phyloP scores from a whole-genome alignment of 2,113 vertebrate species.

The Colius striatus region DNA sequence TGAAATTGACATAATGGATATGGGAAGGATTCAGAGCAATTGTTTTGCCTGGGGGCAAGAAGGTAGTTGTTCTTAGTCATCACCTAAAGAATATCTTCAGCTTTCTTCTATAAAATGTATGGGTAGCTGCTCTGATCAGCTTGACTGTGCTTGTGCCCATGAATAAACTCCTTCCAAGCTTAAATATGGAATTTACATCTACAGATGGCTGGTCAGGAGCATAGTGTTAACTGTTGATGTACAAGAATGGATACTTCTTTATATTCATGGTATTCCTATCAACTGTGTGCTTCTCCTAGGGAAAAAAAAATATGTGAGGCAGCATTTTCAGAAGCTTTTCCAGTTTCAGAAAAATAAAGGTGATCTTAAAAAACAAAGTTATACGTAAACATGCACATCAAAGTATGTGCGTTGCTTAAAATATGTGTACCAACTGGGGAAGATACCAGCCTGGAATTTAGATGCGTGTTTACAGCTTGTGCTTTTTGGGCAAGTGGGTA shows the following conservation, averaged over 20 bases:
- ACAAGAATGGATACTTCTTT: not conserved
- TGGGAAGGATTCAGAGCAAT: not conserved
- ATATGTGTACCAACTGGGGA: not conserved
- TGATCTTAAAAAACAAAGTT: not conserved
- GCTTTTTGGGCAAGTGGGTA: not conserved
- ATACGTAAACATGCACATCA: not conserved
- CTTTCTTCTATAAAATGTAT: not conserved
- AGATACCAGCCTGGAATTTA: not conserved
- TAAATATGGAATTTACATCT: not conserved
- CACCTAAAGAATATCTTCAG: not conserved
- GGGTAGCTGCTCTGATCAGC: not conserved
- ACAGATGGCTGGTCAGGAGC: not conserved
- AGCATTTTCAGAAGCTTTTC: not conserved
- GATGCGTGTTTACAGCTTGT: not conserved
- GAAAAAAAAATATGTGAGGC: not conserved
- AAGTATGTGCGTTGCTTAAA: not conserved
- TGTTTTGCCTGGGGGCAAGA: not conserved
- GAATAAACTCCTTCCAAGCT: not conserved
- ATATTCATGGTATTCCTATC: not conserved
- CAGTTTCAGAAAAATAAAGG: not conserved
- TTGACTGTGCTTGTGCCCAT: not conserved
- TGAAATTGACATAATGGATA: not conserved
- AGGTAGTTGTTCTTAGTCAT: not conserved
- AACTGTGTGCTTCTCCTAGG: not conserved
- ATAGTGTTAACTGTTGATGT: not conserved